phyloP scores from a whole-genome alignment of 1,140 invertebrate genomes.

The Vollenhovia emeryi region DNA sequence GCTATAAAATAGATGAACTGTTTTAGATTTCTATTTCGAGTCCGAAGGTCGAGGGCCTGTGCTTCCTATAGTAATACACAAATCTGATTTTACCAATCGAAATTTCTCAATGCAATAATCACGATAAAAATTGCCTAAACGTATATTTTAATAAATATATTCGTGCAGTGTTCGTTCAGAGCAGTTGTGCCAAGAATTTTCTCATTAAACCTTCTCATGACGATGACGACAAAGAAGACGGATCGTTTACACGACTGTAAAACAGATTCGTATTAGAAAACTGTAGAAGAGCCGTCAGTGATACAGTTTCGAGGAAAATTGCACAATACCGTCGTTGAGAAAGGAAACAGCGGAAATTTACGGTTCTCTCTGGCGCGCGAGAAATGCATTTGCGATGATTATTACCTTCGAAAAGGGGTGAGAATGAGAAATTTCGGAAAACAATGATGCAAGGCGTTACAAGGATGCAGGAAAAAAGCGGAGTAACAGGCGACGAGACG shows the following conservation, averaged over 20 bases:
- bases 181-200: background rate
- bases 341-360: background rate
- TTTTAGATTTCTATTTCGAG: background rate
- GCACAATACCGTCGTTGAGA: background rate
- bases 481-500: background rate
- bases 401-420: conserved; percentile 21
- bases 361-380: background rate
- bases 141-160: background rate
- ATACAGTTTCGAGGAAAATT: background rate
- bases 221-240: background rate
- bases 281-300: background rate
- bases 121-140: background rate
- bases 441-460: background rate
- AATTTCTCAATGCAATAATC: background rate
- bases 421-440: conserved; percentile 36
- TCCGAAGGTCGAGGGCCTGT: background rate
- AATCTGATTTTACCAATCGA: background rate
- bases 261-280: conserved; percentile 25
- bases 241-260: background rate
- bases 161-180: no score
- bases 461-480: background rate
- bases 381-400: conserved; percentile 44
- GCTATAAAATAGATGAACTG: background rate
- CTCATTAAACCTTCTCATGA: background rate
- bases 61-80: background rate